Evolutionary conservation across 2,888 invertebrate species (phyloP).

Genomic region (Seira ritae): DNA sequence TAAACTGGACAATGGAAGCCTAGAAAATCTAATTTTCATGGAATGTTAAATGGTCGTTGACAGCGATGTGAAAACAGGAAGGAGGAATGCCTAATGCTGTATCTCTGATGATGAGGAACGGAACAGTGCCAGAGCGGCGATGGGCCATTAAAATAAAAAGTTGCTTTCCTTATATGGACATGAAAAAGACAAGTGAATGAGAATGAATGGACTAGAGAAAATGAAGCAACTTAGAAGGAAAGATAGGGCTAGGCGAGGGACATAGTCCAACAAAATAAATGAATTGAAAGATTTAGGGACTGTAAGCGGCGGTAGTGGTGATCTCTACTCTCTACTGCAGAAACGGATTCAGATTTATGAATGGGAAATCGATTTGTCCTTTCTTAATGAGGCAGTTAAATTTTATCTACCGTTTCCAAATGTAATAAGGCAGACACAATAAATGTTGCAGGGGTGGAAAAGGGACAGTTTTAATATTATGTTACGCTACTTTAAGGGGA

Average conservation of each 20-base stretch:
- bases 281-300: background rate
- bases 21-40: background rate
- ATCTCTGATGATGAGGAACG: too few relatives aligned
- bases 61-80: background rate
- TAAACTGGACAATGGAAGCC: background rate
- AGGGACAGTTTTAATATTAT: too few relatives aligned
- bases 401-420: too few relatives aligned
- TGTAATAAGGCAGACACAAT: too few relatives aligned
- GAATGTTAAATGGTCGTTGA: too few relatives aligned
- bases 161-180: background rate
- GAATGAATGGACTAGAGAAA: background rate
- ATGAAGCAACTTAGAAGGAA: background rate
- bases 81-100: background rate
- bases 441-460: too few relatives aligned
- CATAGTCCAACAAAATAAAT: background rate
- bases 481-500: too few relatives aligned
- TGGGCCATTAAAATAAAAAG: background rate
- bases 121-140: too few relatives aligned
- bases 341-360: background rate
- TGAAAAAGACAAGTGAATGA: background rate
- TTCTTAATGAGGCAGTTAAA: background rate
- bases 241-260: background rate
- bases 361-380: background rate
- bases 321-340: background rate
- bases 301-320: background rate